phyloP scores from a whole-genome alignment of 2,888 invertebrate species.

The Noctua pronuba region DNA sequence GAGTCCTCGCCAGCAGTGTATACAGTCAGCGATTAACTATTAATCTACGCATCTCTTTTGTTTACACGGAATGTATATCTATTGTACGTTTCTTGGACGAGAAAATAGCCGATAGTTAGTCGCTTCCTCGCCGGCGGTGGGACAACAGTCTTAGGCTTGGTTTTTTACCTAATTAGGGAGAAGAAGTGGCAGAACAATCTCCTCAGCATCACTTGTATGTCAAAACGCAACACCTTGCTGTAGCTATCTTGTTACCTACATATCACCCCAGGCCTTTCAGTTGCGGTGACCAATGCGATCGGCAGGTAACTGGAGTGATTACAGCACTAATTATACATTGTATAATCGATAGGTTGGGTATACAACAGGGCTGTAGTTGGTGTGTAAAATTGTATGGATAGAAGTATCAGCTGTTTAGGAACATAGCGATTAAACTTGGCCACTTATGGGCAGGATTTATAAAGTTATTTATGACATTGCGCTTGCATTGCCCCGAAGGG shows the following conservation, averaged over 20 bases:
- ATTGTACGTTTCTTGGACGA: no score
- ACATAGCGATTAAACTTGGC: neutral
- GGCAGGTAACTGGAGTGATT: conserved; percentile 51
- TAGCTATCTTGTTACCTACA: conserved; percentile 16
- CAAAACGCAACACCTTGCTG: neutral
- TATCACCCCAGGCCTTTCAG: conserved; percentile 5
- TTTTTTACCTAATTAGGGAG: no score
- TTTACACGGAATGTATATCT: no score
- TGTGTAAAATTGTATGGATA: neutral
- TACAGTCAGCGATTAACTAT: no score
- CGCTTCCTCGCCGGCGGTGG: no score
- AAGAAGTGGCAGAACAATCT: neutral
- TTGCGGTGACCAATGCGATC: conserved; percentile 52
- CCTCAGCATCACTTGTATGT: neutral
- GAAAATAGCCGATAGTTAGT: no score
- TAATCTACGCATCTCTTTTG: no score
- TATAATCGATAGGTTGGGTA: conserved; percentile 21
- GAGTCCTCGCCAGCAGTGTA: no score
- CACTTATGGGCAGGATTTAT: neutral
- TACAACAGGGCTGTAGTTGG: neutral
- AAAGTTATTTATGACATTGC: neutral
- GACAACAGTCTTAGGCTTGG: no score
- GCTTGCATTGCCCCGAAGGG: neutral
- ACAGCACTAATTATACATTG: conserved; percentile 41
- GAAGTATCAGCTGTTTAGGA: neutral